Evolutionary conservation across 1,140 invertebrate species (phyloP).

Genomic region (Elysia chlorotica): DNA sequence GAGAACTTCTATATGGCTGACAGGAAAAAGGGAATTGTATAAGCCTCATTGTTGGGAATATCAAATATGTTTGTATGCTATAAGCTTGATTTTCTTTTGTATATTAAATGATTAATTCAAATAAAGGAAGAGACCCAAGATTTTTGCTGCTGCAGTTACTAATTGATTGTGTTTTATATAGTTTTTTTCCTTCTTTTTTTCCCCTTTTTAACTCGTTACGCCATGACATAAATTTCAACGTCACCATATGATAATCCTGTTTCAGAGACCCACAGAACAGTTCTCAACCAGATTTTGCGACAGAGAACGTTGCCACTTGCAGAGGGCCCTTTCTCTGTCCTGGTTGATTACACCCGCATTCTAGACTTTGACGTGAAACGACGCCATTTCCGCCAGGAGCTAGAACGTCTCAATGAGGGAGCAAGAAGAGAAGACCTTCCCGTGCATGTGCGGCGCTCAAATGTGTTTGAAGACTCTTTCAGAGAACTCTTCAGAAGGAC

Average conservation of each 20-base stretch:
- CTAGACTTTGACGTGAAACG: slow-evolving; percentile 93
- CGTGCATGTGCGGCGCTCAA: slow-evolving; percentile 83
- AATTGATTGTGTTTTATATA: background rate
- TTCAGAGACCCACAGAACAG: slow-evolving; percentile 85
- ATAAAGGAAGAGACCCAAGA: background rate
- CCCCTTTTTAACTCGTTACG: too few relatives aligned
- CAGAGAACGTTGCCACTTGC: slow-evolving; percentile 84
- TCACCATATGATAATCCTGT: slow-evolving; percentile 2
- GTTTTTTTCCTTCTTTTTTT: background rate
- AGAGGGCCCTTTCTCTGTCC: slow-evolving; percentile 85
- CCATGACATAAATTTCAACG: too few relatives aligned
- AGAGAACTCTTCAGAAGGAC: slow-evolving; percentile 83
- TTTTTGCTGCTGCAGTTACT: background rate
- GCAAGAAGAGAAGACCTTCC: slow-evolving; percentile 84
- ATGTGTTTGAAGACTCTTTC: slow-evolving; percentile 92
- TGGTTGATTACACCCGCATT: slow-evolving; percentile 88
- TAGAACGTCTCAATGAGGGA: slow-evolving; percentile 72
- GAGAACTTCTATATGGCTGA: too few relatives aligned
- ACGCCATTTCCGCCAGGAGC: slow-evolving; percentile 85
- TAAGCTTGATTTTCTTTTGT: background rate
- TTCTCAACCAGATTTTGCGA: slow-evolving; percentile 89
- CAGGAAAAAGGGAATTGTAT: too few relatives aligned
- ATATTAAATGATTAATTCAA: background rate
- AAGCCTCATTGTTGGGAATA: too few relatives aligned
- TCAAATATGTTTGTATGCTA: too few relatives aligned